Evolutionary conservation across 2,113 vertebrate genomes (phyloP).

Genomic region (Perognathus longimembris): DNA sequence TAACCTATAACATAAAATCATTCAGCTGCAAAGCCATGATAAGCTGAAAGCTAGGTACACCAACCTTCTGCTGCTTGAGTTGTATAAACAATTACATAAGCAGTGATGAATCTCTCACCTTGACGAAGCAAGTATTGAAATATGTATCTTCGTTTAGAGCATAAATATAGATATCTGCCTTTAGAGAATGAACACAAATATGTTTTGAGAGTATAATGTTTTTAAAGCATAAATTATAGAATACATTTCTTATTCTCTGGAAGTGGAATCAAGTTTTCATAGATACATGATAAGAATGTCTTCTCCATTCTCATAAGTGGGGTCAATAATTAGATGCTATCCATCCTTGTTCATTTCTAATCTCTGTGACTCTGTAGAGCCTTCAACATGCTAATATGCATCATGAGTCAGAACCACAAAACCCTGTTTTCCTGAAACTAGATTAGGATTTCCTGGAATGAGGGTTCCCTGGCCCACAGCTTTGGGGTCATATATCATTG

Average conservation of each 20-base stretch:
- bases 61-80: too few species aligned
- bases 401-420: slow-evolving; percentile 49
- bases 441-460: slow-evolving; percentile 23
- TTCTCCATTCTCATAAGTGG: neutral
- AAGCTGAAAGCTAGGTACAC: too few species aligned
- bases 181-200: too few species aligned
- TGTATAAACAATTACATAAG: too few species aligned
- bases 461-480: neutral
- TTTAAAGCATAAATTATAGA: neutral
- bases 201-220: too few species aligned
- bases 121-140: too few species aligned
- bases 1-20: too few species aligned
- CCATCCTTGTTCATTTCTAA: slow-evolving; percentile 31
- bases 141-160: too few species aligned
- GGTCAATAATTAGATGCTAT: neutral
- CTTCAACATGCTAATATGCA: neutral
- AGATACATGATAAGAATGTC: neutral
- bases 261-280: neutral
- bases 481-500: neutral
- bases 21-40: too few species aligned
- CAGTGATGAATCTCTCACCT: too few species aligned
- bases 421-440: neutral
- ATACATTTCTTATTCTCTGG: neutral
- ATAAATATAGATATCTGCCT: too few species aligned
- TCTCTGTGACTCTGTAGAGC: neutral